Base-by-base conservation (phyloP, 2,888 invertebrate genomes). In the Phania funesta region DNA sequence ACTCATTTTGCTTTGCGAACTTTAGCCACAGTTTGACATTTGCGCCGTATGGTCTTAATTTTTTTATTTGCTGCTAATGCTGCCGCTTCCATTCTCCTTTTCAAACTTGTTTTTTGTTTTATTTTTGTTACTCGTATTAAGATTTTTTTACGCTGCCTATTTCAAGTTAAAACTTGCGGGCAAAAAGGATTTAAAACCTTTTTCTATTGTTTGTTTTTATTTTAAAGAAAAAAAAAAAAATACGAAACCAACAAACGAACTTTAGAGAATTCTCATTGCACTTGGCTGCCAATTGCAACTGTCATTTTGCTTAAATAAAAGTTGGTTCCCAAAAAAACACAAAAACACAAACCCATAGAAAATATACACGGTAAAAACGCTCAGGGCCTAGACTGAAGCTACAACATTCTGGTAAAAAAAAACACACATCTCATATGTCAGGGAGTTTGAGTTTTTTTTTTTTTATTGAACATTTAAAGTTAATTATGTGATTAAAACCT, bases 261-360 rank as follows among this genome's bases (percentile, higher is more conserved):
- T 82, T 77, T 82, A 13, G 77, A 77, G 81, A 77, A 73, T 81
- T 77, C 62, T 81, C 76, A 74, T 64, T 82, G 81, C 81, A 82
- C 68, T 74, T 70, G 77, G 81, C 81, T 74, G 77, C 77, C 81
- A 77, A 82, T 73, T 78, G 81, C 81, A 82, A 82, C 81, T 77
- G 77, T 77, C 77, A 82, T 73, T 82, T 68, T 50, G 81, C 64
- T 67, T 29, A 68, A 56, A 29, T 26, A 77, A 78, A 70, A 68
- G 18, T 71, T 73, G 52, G 76, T 67, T 35, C 20, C n/a, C 11
- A 35, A 60, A 52, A 67, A 52, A n/a, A 29, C 52, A 54, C 29
- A 62, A 62, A 52, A 38, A 13, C 24, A 6, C 0, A 32, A 44
- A 54, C 18, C 32, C 26, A n/a, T 13, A 41, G 67, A 56, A 41